Conservation (phyloP, 2,888 invertebrate species). For the Deroplatys truncata region DNA sequence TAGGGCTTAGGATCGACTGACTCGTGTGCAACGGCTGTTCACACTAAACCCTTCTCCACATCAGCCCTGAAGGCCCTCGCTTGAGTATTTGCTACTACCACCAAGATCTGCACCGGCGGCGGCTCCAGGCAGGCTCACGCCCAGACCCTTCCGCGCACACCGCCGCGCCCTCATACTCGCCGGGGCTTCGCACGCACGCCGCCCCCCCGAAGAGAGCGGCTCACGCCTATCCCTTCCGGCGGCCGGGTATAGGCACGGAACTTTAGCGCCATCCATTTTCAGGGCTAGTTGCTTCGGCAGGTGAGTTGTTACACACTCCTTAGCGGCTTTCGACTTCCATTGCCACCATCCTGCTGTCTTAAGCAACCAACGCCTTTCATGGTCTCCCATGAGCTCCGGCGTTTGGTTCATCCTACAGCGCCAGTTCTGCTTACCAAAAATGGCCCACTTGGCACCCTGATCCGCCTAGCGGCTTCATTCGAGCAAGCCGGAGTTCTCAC, state of each 20-base stretch:
- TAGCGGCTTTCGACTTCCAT: conserved; percentile 77
- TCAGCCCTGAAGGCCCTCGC: conserved; percentile 58
- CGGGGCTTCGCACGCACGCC: conserved; percentile 59
- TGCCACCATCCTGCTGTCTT: conserved; percentile 69
- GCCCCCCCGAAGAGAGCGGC: conserved; percentile 40
- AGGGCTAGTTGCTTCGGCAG: conserved; percentile 59
- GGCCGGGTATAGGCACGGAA: conserved; percentile 52
- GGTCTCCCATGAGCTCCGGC: no score
- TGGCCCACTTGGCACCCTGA: conserved; percentile 65
- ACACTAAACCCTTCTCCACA: conserved; percentile 60
- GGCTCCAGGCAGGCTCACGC: no score
- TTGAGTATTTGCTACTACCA: no score
- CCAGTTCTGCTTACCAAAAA: conserved; percentile 77
- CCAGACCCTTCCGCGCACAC: no score
- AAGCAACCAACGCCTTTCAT: conserved; percentile 62
- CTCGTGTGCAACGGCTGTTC: no score
- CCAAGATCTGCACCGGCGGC: conserved; percentile 61
- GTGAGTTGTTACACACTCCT: no score
- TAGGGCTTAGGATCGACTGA: no score
- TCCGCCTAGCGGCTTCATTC: conserved; percentile 53
- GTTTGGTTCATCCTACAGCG: conserved; percentile 75
- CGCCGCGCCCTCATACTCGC: no score
- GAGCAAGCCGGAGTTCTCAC: conserved; percentile 62
- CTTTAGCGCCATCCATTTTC: conserved; percentile 62
- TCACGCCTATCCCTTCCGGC: conserved; percentile 37